phyloP scores from a whole-genome alignment of 2,797 vertebrate species.

The Sebastes itinus region DNA sequence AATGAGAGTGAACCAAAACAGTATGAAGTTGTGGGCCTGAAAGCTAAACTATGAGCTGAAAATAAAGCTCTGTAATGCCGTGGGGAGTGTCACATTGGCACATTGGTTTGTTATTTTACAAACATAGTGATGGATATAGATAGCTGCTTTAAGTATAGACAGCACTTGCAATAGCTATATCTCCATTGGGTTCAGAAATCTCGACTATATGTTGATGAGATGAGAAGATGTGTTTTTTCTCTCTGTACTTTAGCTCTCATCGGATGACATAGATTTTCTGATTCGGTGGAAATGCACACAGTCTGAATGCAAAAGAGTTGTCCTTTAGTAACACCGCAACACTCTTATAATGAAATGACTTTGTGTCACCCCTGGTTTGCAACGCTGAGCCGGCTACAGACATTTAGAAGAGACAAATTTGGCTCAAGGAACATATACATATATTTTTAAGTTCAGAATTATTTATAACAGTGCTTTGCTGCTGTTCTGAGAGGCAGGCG shows the following conservation, averaged over 20 bases:
- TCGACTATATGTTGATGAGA: neutral
- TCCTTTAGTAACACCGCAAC: constrained; percentile 14
- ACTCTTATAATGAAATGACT: constrained; percentile 6
- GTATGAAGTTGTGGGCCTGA: neutral
- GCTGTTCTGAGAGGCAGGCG: constrained; percentile 11
- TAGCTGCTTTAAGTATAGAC: neutral
- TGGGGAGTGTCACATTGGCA: neutral
- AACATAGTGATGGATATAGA: neutral
- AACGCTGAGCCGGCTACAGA: neutral
- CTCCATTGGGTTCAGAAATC: neutral
- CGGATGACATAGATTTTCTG: constrained; percentile 21
- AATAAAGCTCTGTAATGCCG: neutral
- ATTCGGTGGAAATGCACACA: constrained; percentile 18
- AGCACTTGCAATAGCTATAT: neutral
- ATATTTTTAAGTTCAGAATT: constrained; percentile 6
- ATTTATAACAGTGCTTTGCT: neutral
- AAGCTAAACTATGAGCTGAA: neutral
- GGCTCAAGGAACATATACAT: neutral
- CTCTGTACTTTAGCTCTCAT: constrained; percentile 1
- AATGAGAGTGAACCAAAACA: neutral
- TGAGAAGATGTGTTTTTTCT: constrained; percentile 5
- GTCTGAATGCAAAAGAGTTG: constrained; percentile 42
- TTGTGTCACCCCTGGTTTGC: constrained; percentile 27
- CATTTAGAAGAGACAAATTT: constrained; percentile 22
- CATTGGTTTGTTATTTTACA: neutral